These are phyloP conservation scores for Halcyon badia DNA, from an alignment of 2,797 vertebrate species.

Conservation along the genomic window DNA sequence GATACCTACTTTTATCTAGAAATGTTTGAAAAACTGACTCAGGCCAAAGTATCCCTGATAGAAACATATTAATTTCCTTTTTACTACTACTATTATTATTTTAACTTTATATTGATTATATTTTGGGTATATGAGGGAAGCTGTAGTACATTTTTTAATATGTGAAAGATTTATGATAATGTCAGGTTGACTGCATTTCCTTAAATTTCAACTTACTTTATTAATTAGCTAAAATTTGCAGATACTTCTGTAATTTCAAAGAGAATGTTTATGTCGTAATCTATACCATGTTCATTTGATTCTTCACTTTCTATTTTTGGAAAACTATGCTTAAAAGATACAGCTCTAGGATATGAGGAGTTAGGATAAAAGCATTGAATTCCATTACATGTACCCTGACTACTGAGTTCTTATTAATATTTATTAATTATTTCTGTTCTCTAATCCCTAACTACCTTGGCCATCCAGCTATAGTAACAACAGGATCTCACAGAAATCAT, in stretches of 20 bases:
- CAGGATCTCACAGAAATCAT: background rate
- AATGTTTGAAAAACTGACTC: background rate
- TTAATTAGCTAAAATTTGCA: background rate
- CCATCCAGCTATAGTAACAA: background rate
- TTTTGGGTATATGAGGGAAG: background rate
- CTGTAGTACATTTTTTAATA: background rate
- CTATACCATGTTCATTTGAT: background rate
- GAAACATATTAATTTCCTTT: background rate
- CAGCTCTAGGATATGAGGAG: background rate
- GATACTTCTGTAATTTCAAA: background rate
- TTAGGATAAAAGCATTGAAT: background rate
- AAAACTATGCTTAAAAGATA: background rate
- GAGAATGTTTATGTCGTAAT: background rate
- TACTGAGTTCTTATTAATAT: background rate
- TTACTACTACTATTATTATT: background rate
- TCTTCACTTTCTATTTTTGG: background rate
- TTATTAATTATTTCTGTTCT: background rate
- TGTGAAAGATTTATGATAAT: background rate
- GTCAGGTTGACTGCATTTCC: background rate
- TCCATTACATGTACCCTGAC: background rate
- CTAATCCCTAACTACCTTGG: background rate
- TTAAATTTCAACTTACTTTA: background rate
- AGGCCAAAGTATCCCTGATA: background rate
- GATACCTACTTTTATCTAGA: background rate
- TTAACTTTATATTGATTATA: background rate